Percentiles rank a stretch among this genome's conserved stretches.
Evolutionary conservation across 2,113 vertebrate species (phyloP).

Genomic region (Dermatemys mawii): DNA sequence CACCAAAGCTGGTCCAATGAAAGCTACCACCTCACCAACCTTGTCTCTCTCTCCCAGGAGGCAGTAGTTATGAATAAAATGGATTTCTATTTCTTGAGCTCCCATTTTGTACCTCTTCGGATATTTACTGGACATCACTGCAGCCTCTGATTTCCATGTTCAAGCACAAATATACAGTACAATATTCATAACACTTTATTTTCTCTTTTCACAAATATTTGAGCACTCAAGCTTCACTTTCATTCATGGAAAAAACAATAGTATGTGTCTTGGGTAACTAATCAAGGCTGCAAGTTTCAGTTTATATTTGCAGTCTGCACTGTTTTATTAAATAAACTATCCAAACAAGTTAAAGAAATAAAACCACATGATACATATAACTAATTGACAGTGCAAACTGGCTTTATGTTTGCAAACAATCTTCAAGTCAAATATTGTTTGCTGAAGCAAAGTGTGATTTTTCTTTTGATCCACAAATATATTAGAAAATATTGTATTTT

Average conservation of each 20-base stretch:
- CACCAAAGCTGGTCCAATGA: not conserved
- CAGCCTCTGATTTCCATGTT: not conserved
- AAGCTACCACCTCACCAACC: not conserved
- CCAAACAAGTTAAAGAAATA: not conserved
- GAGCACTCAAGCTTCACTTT: not conserved
- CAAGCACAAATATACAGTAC: not conserved
- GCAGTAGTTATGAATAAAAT: not conserved
- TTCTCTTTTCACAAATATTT: not conserved
- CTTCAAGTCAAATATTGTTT: not conserved
- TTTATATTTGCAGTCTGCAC: not conserved
- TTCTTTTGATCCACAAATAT: not conserved
- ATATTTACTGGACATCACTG: not conserved
- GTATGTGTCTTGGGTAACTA: not conserved
- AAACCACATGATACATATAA: too few species aligned
- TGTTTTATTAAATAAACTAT: not conserved
- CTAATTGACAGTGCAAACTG: not conserved
- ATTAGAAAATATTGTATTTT: not conserved
- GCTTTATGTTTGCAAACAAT: not conserved
- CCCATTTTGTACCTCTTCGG: not conserved
- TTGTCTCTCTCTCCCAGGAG: not conserved
- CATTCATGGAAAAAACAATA: not conserved
- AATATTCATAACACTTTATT: accelerated
- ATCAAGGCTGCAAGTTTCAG: not conserved
- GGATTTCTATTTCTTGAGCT: not conserved
- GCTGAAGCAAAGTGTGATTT: not conserved